A percentile compares a stretch with the other conserved stretches of the same genome.
These are phyloP conservation scores for Leptopilina boulardi DNA, from an alignment of 1,140 invertebrate species.

Conservation along the genomic window DNA sequence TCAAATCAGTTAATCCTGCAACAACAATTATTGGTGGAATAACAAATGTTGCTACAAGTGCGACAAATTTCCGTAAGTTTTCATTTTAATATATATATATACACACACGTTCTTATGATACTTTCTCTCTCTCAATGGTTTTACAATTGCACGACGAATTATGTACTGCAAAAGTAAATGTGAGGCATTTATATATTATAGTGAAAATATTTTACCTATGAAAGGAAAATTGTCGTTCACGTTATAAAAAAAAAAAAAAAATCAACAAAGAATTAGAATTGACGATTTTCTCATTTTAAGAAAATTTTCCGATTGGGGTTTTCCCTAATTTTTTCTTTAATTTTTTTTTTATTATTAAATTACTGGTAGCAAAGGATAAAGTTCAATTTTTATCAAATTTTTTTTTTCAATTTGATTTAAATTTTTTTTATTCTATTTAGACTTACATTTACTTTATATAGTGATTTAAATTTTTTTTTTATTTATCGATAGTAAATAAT, in stretches of 20 bases:
- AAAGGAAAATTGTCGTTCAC: conserved; percentile 9
- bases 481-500: too few relatives aligned
- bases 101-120: neutral
- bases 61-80: conserved; percentile 67
- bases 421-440: too few relatives aligned
- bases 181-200: neutral
- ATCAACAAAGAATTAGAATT: neutral
- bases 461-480: too few relatives aligned
- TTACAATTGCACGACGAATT: conserved; percentile 2
- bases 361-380: too few relatives aligned
- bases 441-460: too few relatives aligned
- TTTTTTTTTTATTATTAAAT: too few relatives aligned
- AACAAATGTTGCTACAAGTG: conserved; percentile 65
- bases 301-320: too few relatives aligned
- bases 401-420: too few relatives aligned
- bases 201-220: conserved; percentile 24
- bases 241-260: neutral
- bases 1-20: conserved; percentile 47
- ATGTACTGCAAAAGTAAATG: conserved; percentile 5
- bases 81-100: neutral
- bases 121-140: conserved; percentile 17
- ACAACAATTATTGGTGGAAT: conserved; percentile 64
- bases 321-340: too few relatives aligned
- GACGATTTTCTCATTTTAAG: too few relatives aligned
- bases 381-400: too few relatives aligned